Percentiles rank a stretch among this genome's conserved stretches.
Conservation (phyloP, 2,113 vertebrate genomes). For the Tachysurus vachellii region DNA sequence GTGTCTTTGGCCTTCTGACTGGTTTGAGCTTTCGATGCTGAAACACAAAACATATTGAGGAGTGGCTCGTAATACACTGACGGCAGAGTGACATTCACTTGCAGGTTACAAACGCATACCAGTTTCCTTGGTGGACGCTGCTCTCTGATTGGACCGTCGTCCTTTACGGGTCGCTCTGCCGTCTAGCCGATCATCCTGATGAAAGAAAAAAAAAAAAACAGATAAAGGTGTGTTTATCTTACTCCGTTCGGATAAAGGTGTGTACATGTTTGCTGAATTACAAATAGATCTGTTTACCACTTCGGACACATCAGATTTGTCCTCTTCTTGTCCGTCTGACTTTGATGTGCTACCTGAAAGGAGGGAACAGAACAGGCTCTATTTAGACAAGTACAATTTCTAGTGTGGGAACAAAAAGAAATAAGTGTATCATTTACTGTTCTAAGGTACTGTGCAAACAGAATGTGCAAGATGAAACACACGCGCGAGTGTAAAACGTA, state of each 20-base stretch:
- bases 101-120: neutral
- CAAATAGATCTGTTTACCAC: slow-evolving; percentile 51
- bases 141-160: slow-evolving; percentile 55
- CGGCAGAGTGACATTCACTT: neutral
- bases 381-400: neutral
- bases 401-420: neutral
- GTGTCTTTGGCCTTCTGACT: neutral
- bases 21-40: neutral
- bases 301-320: slow-evolving; percentile 61
- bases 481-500: slow-evolving; percentile 54
- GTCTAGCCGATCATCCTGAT: slow-evolving; percentile 63
- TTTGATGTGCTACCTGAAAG: slow-evolving; percentile 62
- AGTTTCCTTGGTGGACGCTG: slow-evolving; percentile 41
- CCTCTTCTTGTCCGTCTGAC: slow-evolving; percentile 64
- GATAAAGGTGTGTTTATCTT: neutral
- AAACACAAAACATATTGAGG: neutral
- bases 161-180: slow-evolving; percentile 59
- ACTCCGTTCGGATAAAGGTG: neutral
- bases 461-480: neutral
- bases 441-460: neutral
- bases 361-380: neutral
- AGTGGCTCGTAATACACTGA: neutral
- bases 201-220: neutral
- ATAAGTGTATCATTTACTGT: neutral
- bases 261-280: neutral